Conservation (phyloP, 2,113 vertebrate genomes). For the Neotragus moschatus region DNA sequence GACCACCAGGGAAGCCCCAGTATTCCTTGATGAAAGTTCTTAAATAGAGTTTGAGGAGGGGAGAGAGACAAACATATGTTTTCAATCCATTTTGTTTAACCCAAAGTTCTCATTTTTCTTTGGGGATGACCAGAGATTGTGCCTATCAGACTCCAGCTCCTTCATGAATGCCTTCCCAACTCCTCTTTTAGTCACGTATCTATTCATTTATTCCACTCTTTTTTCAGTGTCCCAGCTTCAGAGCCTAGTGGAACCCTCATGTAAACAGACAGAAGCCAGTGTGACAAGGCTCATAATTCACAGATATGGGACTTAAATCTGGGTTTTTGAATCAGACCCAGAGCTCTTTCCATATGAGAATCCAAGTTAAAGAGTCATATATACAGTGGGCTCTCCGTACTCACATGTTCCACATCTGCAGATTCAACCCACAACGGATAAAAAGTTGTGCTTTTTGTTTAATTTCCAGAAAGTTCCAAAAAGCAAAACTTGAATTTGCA, state of each 20-base stretch:
- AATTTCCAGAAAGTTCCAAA: background rate
- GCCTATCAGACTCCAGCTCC: accelerated
- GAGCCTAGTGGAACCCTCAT: background rate
- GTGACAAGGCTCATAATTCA: background rate
- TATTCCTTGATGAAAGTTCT: background rate
- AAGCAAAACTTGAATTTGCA: background rate
- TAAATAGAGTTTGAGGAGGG: background rate
- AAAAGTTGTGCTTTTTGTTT: background rate
- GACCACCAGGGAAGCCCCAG: background rate
- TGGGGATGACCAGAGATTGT: background rate
- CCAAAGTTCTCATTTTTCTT: background rate
- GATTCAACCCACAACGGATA: accelerated
- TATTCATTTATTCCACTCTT: background rate
- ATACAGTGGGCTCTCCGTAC: background rate
- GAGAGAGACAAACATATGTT: background rate
- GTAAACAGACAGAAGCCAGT: background rate
- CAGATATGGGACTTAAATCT: background rate
- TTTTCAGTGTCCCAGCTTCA: background rate
- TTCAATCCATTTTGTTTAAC: background rate
- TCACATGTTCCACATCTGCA: background rate
- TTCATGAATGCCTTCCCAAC: background rate
- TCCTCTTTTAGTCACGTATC: background rate
- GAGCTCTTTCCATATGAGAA: background rate
- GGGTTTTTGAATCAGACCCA: background rate
- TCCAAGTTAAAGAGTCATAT: background rate